Evolutionary conservation across 2,888 invertebrate species (phyloP).

Genomic region (Papilio protenor): DNA sequence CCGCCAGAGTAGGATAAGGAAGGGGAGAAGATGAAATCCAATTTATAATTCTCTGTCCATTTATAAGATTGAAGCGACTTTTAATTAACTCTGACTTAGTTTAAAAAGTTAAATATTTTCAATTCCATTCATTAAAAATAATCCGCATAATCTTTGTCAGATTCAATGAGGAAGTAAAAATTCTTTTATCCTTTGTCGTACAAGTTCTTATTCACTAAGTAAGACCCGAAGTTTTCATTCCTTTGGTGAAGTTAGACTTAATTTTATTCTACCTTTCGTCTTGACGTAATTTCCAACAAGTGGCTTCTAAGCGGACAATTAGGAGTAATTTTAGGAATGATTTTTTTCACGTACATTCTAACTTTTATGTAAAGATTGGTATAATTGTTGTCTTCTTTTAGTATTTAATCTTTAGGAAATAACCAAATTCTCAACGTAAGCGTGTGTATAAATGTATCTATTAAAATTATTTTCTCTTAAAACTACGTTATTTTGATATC

Average conservation of each 20-base stretch:
- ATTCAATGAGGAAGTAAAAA: slow-evolving; percentile 24
- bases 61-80: neutral
- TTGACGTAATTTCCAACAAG: slow-evolving; percentile 30
- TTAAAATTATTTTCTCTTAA: no score
- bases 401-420: neutral
- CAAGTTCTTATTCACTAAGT: slow-evolving; percentile 8
- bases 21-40: neutral
- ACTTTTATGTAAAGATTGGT: neutral
- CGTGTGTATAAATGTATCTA: no score
- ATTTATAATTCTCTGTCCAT: neutral
- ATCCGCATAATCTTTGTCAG: slow-evolving; percentile 27
- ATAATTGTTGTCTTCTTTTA: neutral
- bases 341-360: neutral
- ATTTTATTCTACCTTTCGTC: slow-evolving; percentile 23
- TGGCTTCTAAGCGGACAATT: slow-evolving; percentile 30
- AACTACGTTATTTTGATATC: neutral
- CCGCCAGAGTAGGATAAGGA: no score
- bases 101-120: slow-evolving; percentile 22
- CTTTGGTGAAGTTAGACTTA: slow-evolving; percentile 24
- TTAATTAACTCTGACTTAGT: slow-evolving; percentile 12
- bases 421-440: no score
- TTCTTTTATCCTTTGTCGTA: slow-evolving; percentile 25
- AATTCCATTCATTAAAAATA: slow-evolving; percentile 19
- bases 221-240: slow-evolving; percentile 22
- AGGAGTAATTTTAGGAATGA: slow-evolving; percentile 9